Conservation (phyloP, 2,888 invertebrate genomes). For the Drosophila colorata region DNA sequence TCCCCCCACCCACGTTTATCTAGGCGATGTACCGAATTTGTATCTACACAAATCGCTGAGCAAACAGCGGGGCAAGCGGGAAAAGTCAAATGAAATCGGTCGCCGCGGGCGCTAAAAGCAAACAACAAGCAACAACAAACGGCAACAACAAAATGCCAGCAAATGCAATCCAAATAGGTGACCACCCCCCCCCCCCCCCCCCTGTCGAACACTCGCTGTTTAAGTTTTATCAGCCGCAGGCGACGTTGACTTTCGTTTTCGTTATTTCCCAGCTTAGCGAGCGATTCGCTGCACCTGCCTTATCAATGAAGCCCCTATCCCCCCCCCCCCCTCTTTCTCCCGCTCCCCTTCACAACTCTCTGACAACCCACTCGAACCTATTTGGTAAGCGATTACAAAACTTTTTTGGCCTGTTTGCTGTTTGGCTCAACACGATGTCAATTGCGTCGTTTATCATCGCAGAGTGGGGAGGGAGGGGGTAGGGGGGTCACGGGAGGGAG, state of each 20-base stretch:
- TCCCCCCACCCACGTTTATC: conserved; percentile 36
- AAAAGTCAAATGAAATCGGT: conserved; percentile 57
- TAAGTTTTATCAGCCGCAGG: conserved; percentile 59
- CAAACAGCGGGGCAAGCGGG: conserved; percentile 35
- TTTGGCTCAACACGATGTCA: conserved; percentile 58
- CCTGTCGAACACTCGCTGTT: neutral
- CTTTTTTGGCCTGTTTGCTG: conserved; percentile 27
- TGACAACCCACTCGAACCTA: conserved; percentile 42
- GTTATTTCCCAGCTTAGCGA: conserved; percentile 22
- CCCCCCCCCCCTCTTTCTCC: neutral
- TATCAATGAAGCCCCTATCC: conserved; percentile 34
- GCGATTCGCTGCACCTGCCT: conserved; percentile 48
- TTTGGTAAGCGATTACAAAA: conserved; percentile 62
- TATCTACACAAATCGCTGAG: conserved; percentile 57
- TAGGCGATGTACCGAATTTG: conserved; percentile 43
- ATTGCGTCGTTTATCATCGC: conserved; percentile 55
- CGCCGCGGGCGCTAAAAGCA: conserved; percentile 53
- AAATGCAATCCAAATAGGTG: conserved; percentile 53
- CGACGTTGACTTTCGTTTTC: conserved; percentile 55
- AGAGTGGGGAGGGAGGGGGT: neutral
- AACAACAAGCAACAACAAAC: conserved; percentile 32
- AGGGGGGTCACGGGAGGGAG: neutral
- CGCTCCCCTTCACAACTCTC: neutral
- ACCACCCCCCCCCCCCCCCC: neutral
- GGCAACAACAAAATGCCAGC: conserved; percentile 33